A percentile compares a stretch with the other conserved stretches of the same genome.
These are phyloP conservation scores for Leptobrachium leishanense DNA, from an alignment of 2,113 vertebrate genomes.

Conservation along the genomic window DNA sequence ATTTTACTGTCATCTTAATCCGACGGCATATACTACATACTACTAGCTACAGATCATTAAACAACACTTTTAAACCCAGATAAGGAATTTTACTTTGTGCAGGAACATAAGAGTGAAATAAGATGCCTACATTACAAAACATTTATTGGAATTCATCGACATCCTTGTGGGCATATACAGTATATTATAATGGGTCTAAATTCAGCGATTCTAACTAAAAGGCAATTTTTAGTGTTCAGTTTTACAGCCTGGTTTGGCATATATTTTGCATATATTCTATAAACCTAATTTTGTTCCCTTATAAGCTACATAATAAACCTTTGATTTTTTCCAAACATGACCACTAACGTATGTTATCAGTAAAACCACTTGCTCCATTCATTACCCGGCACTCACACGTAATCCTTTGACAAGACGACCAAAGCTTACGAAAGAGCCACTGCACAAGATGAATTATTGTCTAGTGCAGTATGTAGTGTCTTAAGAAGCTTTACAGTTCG, in stretches of 20 bases:
- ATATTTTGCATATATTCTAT: background rate
- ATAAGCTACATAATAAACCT: background rate
- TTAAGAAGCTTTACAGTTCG: conserved; percentile 51
- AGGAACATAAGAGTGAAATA: too few relatives aligned
- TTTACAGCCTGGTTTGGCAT: background rate
- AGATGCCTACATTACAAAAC: too few relatives aligned
- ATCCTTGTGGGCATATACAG: too few relatives aligned
- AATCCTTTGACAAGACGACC: conserved; percentile 35
- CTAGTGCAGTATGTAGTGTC: conserved; percentile 52
- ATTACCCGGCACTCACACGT: conserved; percentile 45
- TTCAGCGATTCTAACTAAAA: too few relatives aligned
- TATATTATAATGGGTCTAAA: too few relatives aligned
- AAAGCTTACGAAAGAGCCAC: conserved; percentile 47
- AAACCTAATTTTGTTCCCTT: background rate
- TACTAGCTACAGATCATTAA: too few relatives aligned
- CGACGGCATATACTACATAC: too few relatives aligned
- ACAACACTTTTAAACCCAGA: too few relatives aligned
- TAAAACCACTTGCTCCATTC: conserved; percentile 32
- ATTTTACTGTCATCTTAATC: too few relatives aligned
- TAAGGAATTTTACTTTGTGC: too few relatives aligned
- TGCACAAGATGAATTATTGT: conserved; percentile 49
- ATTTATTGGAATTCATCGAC: too few relatives aligned
- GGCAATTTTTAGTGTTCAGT: background rate
- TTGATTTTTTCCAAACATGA: background rate
- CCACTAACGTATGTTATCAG: conserved; percentile 9